Base-by-base conservation (phyloP, 2,888 invertebrate species). In the Macrophya alboannulata region DNA sequence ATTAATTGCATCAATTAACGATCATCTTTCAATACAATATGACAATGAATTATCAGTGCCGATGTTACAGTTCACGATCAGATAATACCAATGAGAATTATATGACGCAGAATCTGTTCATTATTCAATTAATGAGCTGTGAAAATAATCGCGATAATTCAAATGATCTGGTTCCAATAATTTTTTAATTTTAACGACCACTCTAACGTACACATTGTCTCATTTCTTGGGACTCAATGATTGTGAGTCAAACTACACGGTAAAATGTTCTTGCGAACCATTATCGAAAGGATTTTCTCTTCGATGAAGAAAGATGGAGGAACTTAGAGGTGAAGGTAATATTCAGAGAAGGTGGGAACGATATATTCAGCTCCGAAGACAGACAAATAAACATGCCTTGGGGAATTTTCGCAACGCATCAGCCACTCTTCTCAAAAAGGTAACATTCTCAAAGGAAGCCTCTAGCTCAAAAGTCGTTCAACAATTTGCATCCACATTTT, bases 301-400 rank as follows among this genome's bases (percentile, higher is more conserved):
- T 10, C 40, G 43, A 72, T 6, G 71, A 40, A 40, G 15, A 72
- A 43, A 43, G 43, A 21, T 43, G 4, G 45, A 25, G 21, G 43
- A 48, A 74, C 74, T 45, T 25, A 10, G 45, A 25, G 45, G 55
- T 55, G 25, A 51, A n/a, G 55, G 51, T 77, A 55, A 51, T 55
- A 77, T 77, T n/a, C 37, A 37, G 25, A 51, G 77, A n/a, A 31
- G 77, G 77, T 76, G 31, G 31, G 31, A 2, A 31, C 1, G 31
- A 31, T 31, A 31, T 17, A 37, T 55, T 31, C 51, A 10, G 17
- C 15, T 43, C 37, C 17, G 10, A 77, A 51, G 37, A 55, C n/a
- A 74, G 74, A 21, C 21, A 37, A 77, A 77, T 77, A 77, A 77
- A 77, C 55, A 55, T 55, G 37, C 77, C 77, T 51, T 77, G n/a